Percentiles rank a stretch among this genome's conserved stretches.
Conservation (phyloP, 1,140 invertebrate genomes). For the Diorhabda elongata region DNA sequence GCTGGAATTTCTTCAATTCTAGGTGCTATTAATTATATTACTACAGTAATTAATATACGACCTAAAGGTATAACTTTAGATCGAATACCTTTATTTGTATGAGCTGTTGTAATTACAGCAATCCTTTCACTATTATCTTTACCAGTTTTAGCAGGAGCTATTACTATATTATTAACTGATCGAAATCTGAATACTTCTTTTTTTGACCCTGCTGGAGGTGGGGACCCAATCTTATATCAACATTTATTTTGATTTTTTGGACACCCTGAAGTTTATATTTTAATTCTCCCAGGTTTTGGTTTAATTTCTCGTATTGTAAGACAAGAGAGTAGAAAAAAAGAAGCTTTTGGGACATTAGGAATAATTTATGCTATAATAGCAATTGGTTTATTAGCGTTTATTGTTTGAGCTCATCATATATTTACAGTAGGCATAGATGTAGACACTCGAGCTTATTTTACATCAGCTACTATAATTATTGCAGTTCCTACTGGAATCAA, state of each 20-base stretch:
- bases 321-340: constrained; percentile 56
- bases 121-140: constrained; percentile 61
- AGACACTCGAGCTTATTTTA: constrained; percentile 70
- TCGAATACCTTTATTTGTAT: constrained; percentile 58
- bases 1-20: constrained; percentile 65
- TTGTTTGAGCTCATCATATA: constrained; percentile 69
- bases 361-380: constrained; percentile 63
- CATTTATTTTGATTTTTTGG: constrained; percentile 79
- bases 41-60: constrained; percentile 58
- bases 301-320: constrained; percentile 63
- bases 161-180: constrained; percentile 68
- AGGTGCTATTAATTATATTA: constrained; percentile 63
- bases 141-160: constrained; percentile 67
- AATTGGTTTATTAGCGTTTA: constrained; percentile 64
- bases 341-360: constrained; percentile 56
- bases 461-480: constrained; percentile 70
- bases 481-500: constrained; percentile 62
- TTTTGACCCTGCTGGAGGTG: constrained; percentile 63
- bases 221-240: constrained; percentile 69
- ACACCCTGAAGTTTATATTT: constrained; percentile 74
- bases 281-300: constrained; percentile 62
- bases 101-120: constrained; percentile 65
- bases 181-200: constrained; percentile 68
- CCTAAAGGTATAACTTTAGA: constrained; percentile 49
- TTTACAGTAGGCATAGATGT: constrained; percentile 71